Evolutionary conservation across 2,888 invertebrate species (phyloP), one percentile per base, ranked within the genome.

Genomic region (Eristalinus aeneus): DNA sequence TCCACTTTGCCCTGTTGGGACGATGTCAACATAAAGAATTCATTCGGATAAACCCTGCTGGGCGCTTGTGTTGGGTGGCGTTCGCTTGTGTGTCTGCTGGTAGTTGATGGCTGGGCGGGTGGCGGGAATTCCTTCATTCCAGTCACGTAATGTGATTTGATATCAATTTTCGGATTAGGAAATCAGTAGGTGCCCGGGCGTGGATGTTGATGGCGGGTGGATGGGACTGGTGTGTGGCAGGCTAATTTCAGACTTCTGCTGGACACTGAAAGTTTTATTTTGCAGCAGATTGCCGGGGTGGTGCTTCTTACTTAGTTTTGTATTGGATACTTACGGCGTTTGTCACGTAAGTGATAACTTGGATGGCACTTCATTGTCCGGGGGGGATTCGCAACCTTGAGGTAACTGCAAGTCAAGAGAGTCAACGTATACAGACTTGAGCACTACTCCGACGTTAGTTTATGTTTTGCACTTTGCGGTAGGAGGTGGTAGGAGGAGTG

Each of bases 81-180:
- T 8, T 61, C 46, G 46, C 67, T 61, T 80, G 63, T 73, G 27
- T 74, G 68, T 58, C 34, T 27, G 54, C 61, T 16, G 46, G 46
- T 34, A 71, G 75, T 71, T 75, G 76, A 76, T 72, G 36, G 61
- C 63, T 63, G 31, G 34, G 39, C 23, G 46, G 65, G 36, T 34
- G 31, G 71, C 1, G 61, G 60, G 39, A 56, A 60, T 78, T 80
- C 39, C 27, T 76, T 53, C 23, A 90, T 90, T 90, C 90, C 63
- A 79, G 87, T 88, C 90, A 90, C 90, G 91, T 90, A 90, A 90
- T 89, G 86, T 89, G 91, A 91, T 90, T 90, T 91, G 91, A 91
- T 91, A 91, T 90, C 90, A 91, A 90, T 90, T 90, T 90, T 89
- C 90, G 73, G 77, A 86, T 86, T 81, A 82, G 79, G 46, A 77